A percentile compares a stretch with the other conserved stretches of the same genome.
Conservation (phyloP, 1,140 invertebrate genomes). For the Pinna nobilis region DNA sequence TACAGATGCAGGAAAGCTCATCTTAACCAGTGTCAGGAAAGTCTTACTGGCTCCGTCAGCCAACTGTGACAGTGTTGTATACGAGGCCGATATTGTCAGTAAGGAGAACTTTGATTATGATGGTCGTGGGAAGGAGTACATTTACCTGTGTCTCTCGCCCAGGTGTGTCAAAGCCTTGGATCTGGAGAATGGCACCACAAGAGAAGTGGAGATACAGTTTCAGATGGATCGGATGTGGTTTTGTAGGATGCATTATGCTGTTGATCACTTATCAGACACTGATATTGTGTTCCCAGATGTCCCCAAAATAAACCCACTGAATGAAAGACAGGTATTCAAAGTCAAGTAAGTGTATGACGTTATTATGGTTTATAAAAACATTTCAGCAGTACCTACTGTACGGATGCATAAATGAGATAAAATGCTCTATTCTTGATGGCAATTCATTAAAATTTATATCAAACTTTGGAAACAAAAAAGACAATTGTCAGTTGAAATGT, state of each 20-base stretch:
- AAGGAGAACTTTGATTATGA: constrained; percentile 66
- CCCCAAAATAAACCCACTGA: constrained; percentile 58
- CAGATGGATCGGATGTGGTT: constrained; percentile 67
- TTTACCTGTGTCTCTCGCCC: constrained; percentile 61
- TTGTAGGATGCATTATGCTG: constrained; percentile 68
- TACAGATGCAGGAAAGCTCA: constrained; percentile 66
- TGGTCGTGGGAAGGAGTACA: constrained; percentile 63
- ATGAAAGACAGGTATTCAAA: constrained; percentile 56
- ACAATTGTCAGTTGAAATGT: too few species aligned
- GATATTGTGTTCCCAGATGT: constrained; percentile 70
- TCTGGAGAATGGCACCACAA: constrained; percentile 39
- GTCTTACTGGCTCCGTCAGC: constrained; percentile 58
- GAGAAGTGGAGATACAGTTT: constrained; percentile 69
- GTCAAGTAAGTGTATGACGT: constrained; percentile 46
- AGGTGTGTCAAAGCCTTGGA: constrained; percentile 51
- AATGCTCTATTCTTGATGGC: neutral
- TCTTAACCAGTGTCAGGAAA: constrained; percentile 61
- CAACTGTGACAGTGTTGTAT: constrained; percentile 51
- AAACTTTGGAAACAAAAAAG: too few species aligned
- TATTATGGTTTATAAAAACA: neutral
- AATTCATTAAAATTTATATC: too few species aligned
- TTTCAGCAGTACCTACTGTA: too few species aligned
- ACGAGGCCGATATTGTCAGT: constrained; percentile 62
- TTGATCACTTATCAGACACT: constrained; percentile 59
- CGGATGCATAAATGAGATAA: too few species aligned